Evolutionary conservation across 2,113 vertebrate genomes (phyloP).

Genomic region (human): GRCh38 chr16:49828501-49829000

Average conservation of each 20-base stretch:
- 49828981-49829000: not conserved
- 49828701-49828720: not conserved
- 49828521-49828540: conserved; percentile 71
- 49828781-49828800: not conserved
- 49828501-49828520: conserved; percentile 69
- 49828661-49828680: not conserved
- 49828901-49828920: not conserved
- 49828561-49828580: conserved; percentile 51
- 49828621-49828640: not conserved
- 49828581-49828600: not conserved
- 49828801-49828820: not conserved
- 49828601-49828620: conserved; percentile 41
- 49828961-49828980: not conserved
- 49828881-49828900: not conserved
- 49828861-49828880: not conserved
- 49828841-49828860: not conserved
- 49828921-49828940: not conserved
- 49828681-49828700: not conserved
- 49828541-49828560: conserved; percentile 63
- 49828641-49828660: not conserved
- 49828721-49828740: fast-evolving
- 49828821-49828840: not conserved
- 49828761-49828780: not conserved
- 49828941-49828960: not conserved
- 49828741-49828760: fast-evolving